Conservation (phyloP, 2,113 vertebrate species). For the Elephas maximus region DNA sequence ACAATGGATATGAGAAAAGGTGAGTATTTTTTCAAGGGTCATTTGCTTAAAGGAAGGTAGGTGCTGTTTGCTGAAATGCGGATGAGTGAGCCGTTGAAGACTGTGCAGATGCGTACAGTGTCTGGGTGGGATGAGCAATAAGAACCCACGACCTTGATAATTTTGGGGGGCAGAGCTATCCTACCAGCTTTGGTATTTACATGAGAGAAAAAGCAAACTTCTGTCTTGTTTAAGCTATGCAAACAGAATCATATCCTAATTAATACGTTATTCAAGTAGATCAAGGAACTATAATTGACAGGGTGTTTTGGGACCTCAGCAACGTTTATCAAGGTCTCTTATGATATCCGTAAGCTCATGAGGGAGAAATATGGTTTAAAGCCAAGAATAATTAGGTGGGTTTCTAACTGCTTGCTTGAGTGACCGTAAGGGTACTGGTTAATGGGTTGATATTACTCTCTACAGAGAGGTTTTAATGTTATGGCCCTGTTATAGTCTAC, state of each 20-base stretch:
- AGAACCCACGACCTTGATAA: not conserved
- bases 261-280: not conserved
- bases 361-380: constrained; percentile 34
- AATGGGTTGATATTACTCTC: constrained; percentile 4
- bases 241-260: not conserved
- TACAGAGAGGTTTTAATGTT: not conserved
- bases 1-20: not conserved
- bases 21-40: not conserved
- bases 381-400: not conserved
- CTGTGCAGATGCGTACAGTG: not conserved
- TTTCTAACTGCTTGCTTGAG: constrained; percentile 9
- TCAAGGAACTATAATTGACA: not conserved
- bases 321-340: not conserved
- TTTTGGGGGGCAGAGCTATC: not conserved
- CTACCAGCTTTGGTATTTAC: not conserved
- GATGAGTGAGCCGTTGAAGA: not conserved
- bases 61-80: constrained; percentile 10
- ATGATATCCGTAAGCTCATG: not conserved
- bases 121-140: not conserved
- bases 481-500: not conserved
- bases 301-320: not conserved
- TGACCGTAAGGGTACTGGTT: not conserved
- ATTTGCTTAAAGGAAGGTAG: not conserved
- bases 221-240: not conserved
- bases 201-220: not conserved